These are phyloP conservation scores for Carpatolechia fugitivella DNA, from an alignment of 2,888 invertebrate species.

Conservation along the genomic window DNA sequence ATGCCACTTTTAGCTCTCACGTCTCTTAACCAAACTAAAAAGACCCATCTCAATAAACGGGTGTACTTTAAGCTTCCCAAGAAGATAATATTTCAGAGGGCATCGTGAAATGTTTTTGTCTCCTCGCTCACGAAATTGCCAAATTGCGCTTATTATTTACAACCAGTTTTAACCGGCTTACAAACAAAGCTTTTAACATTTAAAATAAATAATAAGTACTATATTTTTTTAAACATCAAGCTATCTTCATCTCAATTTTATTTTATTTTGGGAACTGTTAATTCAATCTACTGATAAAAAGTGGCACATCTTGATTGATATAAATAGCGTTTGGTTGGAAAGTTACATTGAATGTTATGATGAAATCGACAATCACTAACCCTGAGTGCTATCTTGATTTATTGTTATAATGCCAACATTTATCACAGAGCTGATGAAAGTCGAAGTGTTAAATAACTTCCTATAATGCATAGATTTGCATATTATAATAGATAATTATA, in stretches of 20 bases:
- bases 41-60: neutral
- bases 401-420: neutral
- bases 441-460: too few species aligned
- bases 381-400: neutral
- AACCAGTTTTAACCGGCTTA: neutral
- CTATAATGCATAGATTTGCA: too few species aligned
- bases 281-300: neutral
- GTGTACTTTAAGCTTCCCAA: neutral
- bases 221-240: too few species aligned
- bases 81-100: neutral
- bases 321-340: neutral
- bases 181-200: neutral
- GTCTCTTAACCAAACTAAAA: neutral
- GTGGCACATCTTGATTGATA: neutral
- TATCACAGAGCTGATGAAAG: neutral
- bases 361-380: neutral
- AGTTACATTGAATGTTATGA: neutral
- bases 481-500: too few species aligned
- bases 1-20: neutral
- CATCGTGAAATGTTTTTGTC: neutral
- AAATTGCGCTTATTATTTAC: slow-evolving; percentile 1
- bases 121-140: neutral
- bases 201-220: too few species aligned
- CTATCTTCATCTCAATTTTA: too few species aligned
- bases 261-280: too few species aligned